Evolutionary conservation across 2,113 vertebrate species (phyloP), one percentile per base, ranked within the genome.

Genomic region (Bos javanicus): DNA sequence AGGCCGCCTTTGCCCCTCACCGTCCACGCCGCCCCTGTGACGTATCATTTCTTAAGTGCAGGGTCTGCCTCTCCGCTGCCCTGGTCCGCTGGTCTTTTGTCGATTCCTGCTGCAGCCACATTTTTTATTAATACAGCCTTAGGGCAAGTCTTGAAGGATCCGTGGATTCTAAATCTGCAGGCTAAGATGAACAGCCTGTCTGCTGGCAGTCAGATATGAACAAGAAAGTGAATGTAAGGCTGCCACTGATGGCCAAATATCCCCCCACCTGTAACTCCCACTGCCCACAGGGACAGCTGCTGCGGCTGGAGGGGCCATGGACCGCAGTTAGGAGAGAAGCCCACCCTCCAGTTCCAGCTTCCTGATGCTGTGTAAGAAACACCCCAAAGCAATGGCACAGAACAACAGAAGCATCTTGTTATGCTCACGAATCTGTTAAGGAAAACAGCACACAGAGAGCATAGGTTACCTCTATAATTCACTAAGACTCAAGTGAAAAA

Each of bases 31-130:
- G 1, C 7, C 17, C 4, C 46, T 17, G 13, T 23, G 10, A 6
- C 13, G 0, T 26, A 3, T 16, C 88, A 0, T 25, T 26, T n/a
- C 91, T 59, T 2, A 19, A 6, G 1, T 1, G 0, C 39, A n/a
- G 28, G 62, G 6, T 28, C 64, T 19, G 91, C 52, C 33, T 6
- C 52, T n/a, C 39, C 3, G 7, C 39, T 17, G 0, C 25, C 50
- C 52, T 1, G 36, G 10, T 16, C 48, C 8, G 0, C n/a, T 71
- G 4, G n/a, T 0, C 43, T 52, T 50, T 5, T 33, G 5, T 43
- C 67, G 30, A 12, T 56, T 48, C 30, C 50, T 6, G 36, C 16
- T 16, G 28, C 5, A 10, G 56, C 36, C 56, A 78, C 33, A 4
- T 39, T 23, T 23, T 50, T 25, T 15, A 30, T 4, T 13, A 43